phyloP scores from a whole-genome alignment of 2,888 invertebrate genomes.

The Diplolepis rosae region DNA sequence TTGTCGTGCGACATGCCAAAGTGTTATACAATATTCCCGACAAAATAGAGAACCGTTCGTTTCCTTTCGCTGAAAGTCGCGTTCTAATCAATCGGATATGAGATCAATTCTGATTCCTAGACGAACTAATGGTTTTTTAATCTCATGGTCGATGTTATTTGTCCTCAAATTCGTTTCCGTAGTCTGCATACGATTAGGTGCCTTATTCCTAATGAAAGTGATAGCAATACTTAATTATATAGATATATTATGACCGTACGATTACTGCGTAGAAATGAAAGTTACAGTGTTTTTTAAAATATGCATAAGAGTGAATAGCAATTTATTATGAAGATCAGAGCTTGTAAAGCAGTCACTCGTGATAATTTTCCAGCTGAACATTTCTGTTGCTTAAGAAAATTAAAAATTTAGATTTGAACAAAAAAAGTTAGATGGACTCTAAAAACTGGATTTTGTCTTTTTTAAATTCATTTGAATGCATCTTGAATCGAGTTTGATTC shows the following conservation, averaged over 20 bases:
- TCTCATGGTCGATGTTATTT: neutral
- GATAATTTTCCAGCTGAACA: too few relatives aligned
- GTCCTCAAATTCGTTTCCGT: neutral
- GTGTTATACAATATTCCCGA: conserved; percentile 33
- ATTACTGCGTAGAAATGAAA: conserved; percentile 6
- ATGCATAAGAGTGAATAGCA: neutral
- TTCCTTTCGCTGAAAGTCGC: conserved; percentile 7
- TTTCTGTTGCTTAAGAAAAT: too few relatives aligned
- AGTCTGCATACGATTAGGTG: neutral
- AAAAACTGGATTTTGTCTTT: too few relatives aligned
- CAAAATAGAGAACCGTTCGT: conserved; percentile 2
- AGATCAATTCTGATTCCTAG: neutral
- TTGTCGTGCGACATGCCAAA: conserved; percentile 33
- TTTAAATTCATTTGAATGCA: too few relatives aligned
- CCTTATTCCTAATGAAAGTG: neutral
- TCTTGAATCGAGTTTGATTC: too few relatives aligned
- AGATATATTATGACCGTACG: neutral
- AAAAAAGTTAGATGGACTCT: too few relatives aligned
- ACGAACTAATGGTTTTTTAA: neutral
- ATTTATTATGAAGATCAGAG: conserved; percentile 21
- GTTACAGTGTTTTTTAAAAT: neutral
- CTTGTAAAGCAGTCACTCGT: conserved; percentile 3
- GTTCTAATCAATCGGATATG: conserved; percentile 8
- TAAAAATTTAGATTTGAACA: too few relatives aligned
- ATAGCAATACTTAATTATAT: neutral